Evolutionary conservation across 2,888 invertebrate species (phyloP).

Genomic region (Zonitis immaculata): DNA sequence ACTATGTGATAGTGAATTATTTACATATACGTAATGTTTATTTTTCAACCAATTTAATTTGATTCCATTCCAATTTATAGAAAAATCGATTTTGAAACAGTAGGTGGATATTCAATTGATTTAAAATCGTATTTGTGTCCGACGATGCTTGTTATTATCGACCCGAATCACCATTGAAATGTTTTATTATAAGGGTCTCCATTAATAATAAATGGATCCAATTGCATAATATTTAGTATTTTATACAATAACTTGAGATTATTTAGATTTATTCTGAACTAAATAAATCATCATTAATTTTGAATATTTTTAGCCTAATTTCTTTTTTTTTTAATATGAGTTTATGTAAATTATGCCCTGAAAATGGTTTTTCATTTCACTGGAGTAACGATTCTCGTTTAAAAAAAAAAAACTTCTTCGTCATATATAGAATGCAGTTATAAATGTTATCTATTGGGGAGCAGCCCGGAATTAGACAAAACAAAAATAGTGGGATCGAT

Average conservation of each 20-base stretch:
- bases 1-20: neutral
- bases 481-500: neutral
- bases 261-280: constrained; percentile 9
- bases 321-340: neutral
- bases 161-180: constrained; percentile 27
- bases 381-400: too few relatives aligned
- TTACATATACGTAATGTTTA: neutral
- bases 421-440: neutral
- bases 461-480: neutral
- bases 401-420: too few relatives aligned
- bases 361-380: neutral
- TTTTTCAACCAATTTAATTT: neutral
- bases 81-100: constrained; percentile 15
- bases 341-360: neutral
- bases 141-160: constrained; percentile 26
- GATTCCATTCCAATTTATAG: neutral
- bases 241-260: constrained; percentile 16
- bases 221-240: constrained; percentile 26
- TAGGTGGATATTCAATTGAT: constrained; percentile 24
- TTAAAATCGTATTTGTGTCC: constrained; percentile 23
- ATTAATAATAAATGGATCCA: constrained; percentile 18
- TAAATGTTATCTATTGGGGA: neutral
- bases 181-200: constrained; percentile 26
- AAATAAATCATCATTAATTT: neutral
- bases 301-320: neutral